Percentiles rank a stretch among this genome's conserved stretches.
Conservation (phyloP, 2,113 vertebrate species). For the Marcusenius ussheri region DNA sequence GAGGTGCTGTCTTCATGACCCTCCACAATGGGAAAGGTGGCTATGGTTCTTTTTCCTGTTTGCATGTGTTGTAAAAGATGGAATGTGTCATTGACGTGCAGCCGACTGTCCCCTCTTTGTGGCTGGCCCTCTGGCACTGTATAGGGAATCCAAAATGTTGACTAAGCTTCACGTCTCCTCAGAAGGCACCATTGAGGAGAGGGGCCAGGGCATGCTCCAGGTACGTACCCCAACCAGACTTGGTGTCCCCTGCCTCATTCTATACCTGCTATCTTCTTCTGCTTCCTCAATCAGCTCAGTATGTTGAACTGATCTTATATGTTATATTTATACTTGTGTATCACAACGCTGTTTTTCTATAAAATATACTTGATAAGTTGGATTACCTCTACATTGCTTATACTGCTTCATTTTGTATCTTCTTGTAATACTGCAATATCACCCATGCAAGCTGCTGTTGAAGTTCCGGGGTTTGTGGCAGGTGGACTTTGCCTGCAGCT, state of each 20-base stretch:
- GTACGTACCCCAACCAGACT: constrained; percentile 29
- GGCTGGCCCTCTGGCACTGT: background rate
- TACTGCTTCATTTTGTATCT: background rate
- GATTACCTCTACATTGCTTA: background rate
- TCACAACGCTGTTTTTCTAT: background rate
- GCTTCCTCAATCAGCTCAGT: background rate
- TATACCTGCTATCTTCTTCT: background rate
- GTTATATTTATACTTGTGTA: background rate
- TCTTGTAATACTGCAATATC: background rate
- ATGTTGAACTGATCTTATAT: background rate
- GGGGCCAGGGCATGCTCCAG: constrained; percentile 54
- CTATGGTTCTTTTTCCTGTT: background rate
- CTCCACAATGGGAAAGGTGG: constrained; percentile 41
- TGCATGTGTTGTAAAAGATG: background rate
- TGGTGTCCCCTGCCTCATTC: background rate
- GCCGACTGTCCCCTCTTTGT: background rate
- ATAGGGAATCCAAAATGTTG: constrained; percentile 38
- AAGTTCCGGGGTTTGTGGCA: constrained; percentile 11
- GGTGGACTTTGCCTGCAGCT: constrained; percentile 58
- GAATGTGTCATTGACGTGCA: background rate
- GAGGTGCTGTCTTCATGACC: constrained; percentile 23
- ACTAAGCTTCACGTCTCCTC: constrained; percentile 40
- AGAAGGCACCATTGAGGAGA: constrained; percentile 46
- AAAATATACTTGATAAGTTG: background rate
- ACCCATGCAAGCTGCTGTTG: background rate